These are phyloP conservation scores for Parnassius glacialis DNA, from an alignment of 2,888 invertebrate genomes.

Conservation along the genomic window DNA sequence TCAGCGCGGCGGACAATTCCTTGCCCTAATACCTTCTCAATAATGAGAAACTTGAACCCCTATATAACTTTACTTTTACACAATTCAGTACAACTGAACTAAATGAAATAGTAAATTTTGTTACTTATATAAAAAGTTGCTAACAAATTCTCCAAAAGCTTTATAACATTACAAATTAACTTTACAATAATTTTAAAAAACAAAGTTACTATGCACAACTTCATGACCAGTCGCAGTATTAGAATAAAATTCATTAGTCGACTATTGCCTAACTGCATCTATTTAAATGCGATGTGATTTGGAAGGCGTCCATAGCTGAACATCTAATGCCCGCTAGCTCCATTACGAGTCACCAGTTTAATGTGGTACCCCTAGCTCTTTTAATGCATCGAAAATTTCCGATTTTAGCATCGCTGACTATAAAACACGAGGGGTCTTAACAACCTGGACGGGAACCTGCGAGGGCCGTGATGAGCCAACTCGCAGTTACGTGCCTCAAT, in stretches of 20 bases:
- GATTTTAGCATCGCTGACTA: conserved; percentile 27
- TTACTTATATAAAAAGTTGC: too few species aligned
- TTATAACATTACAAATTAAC: too few species aligned
- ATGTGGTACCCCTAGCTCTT: conserved; percentile 43
- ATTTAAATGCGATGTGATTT: conserved; percentile 73
- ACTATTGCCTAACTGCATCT: conserved; percentile 55
- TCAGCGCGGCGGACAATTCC: too few species aligned
- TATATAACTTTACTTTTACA: too few species aligned
- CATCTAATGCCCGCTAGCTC: conserved; percentile 44
- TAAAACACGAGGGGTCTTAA: conserved; percentile 42
- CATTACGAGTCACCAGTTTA: conserved; percentile 51
- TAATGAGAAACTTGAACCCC: too few species aligned
- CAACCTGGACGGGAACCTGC: conserved; percentile 56
- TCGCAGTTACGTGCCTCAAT: conserved; percentile 64
- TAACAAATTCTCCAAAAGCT: too few species aligned
- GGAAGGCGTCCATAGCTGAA: conserved; percentile 63
- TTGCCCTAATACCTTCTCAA: too few species aligned
- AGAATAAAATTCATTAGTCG: conserved; percentile 59
- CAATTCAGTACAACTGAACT: too few species aligned
- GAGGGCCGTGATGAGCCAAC: conserved; percentile 65
- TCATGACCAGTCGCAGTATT: conserved; percentile 32
- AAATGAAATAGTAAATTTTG: too few species aligned
- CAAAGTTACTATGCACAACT: background rate
- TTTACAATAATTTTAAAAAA: too few species aligned
- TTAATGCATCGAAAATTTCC: conserved; percentile 31